Evolutionary conservation across 2,888 invertebrate species (phyloP), one percentile per base, ranked within the genome.

Genomic region (Hartigia nigra): DNA sequence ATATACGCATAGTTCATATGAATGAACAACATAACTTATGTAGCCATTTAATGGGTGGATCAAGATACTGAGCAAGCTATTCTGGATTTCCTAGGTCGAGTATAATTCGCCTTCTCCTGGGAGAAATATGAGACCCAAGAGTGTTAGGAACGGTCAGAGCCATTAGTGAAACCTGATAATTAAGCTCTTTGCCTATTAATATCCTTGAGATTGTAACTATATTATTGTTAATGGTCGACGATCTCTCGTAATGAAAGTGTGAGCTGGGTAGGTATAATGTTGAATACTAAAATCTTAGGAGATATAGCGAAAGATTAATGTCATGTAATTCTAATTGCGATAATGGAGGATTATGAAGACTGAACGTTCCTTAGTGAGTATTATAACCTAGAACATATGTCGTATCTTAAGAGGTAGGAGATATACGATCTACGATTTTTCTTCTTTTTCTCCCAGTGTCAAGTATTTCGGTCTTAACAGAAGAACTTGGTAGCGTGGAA

Each of bases 131-230:
- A 72, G 72, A 32, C 2, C 14, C 32, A 72, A 9, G 72, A 72
- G 72, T 14, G 72, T 72, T 72, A 31, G 72, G 72, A 32, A 23
- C 72, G 72, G 72, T 72, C 31, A 32, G 31, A 72, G 72, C 72
- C 31, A 72, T 72, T 72, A 72, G 72, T 31, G 72, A 72, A 72
- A 72, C 72, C 31, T 32, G 72, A 32, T 31, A 72, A 72, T 72
- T 72, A 72, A 72, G 72, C 32, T 14, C 31, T 32, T 32, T 31
- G 31, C 72, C 31, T 72, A 72, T 72, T 72, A 72, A 72, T 31
- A 31, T 32, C 72, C 72, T 55, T 23, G 39, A 55, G 39, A 55
- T 2, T 9, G 4, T 55, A 55, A 55, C 39, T 23, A 55, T 23
- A 14, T 55, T 23, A 23, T 55, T 23, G 39, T 55, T 55, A 55